phyloP scores from a whole-genome alignment of 2,888 invertebrate genomes.

The Sphecodes monilicornis region DNA sequence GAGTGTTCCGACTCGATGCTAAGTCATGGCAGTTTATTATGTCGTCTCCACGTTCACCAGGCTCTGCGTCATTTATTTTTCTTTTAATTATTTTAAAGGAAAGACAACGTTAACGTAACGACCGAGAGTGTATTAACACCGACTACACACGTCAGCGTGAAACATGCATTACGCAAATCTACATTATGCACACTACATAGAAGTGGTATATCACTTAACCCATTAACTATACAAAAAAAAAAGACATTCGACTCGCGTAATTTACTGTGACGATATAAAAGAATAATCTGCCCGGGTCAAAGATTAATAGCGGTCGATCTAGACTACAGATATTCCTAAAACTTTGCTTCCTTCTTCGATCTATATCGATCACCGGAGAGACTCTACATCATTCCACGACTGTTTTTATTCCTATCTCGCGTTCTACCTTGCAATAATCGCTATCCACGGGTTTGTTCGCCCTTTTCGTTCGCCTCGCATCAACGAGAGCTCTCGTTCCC shows the following conservation, averaged over 20 bases:
- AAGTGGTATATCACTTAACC: slow-evolving; percentile 7
- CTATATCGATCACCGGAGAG: slow-evolving; percentile 1
- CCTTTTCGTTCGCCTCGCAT: not conserved
- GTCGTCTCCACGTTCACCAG: not conserved
- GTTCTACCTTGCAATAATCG: not conserved
- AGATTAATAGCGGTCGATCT: slow-evolving; percentile 9
- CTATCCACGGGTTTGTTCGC: not conserved
- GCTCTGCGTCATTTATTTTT: not conserved
- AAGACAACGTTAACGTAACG: not conserved
- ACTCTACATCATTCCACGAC: not conserved
- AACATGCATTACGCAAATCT: slow-evolving; percentile 14
- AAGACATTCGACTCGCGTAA: slow-evolving; percentile 11
- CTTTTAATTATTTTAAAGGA: not conserved
- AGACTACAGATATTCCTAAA: slow-evolving; percentile 7
- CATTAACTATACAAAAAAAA: slow-evolving; percentile 7
- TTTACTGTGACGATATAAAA: slow-evolving; percentile 13
- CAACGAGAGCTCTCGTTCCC: not conserved
- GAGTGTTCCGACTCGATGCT: slow-evolving; percentile 1
- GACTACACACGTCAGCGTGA: not conserved
- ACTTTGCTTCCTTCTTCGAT: slow-evolving; percentile 7
- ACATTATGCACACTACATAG: slow-evolving; percentile 4
- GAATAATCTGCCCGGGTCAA: slow-evolving; percentile 7
- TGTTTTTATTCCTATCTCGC: not conserved
- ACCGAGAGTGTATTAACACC: not conserved
- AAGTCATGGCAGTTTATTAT: slow-evolving; percentile 11